Conservation (phyloP, 2,888 invertebrate species). For the Rotaria magnacalcarata region DNA sequence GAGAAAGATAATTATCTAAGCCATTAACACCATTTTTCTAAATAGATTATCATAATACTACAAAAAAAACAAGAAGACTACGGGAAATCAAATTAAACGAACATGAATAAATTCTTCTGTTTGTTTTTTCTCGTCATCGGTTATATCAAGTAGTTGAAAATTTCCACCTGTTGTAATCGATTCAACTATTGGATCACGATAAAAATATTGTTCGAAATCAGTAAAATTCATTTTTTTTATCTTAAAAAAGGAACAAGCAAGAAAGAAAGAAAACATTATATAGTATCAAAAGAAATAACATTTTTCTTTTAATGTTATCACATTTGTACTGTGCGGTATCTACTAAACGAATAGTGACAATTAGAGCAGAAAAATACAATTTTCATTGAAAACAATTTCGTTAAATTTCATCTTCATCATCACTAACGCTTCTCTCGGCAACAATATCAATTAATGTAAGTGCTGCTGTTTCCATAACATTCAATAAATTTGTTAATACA, state of each 20-base stretch:
- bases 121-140: background rate
- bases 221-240: background rate
- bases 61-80: background rate
- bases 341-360: background rate
- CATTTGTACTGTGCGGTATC: no score
- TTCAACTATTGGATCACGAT: background rate
- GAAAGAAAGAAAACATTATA: no score
- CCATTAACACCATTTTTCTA: constrained; percentile 26
- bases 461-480: constrained; percentile 31
- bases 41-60: background rate
- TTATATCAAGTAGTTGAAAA: background rate
- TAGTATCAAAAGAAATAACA: no score
- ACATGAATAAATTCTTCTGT: constrained; percentile 14
- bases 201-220: background rate
- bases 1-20: constrained; percentile 11
- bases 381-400: background rate
- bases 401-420: constrained; percentile 14
- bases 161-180: background rate
- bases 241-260: background rate
- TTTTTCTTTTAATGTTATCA: no score
- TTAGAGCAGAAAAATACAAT: background rate
- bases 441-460: background rate
- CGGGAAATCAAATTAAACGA: background rate
- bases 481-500: constrained; percentile 6
- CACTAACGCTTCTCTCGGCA: background rate